Evolutionary conservation across 1,140 invertebrate genomes (phyloP), one percentile per base, ranked within the genome.

Genomic region (Papilio xuthus): DNA sequence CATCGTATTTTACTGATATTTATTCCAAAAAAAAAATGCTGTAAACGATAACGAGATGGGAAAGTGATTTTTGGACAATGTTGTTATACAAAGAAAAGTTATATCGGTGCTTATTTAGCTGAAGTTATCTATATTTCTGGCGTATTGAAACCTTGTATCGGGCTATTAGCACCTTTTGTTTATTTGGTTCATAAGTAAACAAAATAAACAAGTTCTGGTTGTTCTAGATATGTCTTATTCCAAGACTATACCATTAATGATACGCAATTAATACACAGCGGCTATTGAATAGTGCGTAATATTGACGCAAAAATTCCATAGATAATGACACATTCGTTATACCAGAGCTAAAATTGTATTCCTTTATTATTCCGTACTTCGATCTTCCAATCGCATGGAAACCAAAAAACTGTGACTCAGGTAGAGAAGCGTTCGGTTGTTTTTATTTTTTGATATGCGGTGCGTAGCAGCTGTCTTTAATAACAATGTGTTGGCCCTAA

Each of bases 381-480:
- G 15, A 32, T 37, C 32, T 37, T 70, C 37, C 32, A 41, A 7
- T 73, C 42, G 42, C 79, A 78, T 80, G 80, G 84, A 84, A 88
- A 86, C 84, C 88, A 90, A 88, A 90, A 85, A 89, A 88, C 81
- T 83, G 81, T 70, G 70, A 53, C 79, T 85, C 88, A 90, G 89
- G 88, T 90, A 90, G 86, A 86, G 78, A 67, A 67, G 83, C 81
- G 73, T 84, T 85, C 79, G 80, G 80, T 84, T 81, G 80, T 86
- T 80, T 82, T 84, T 79, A 84, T 85, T 86, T 85, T 87, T 88
- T 85, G 85, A 84, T 85, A 85, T 78, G 84, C 86, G 76, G 85
- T 88, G 85, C 83, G 84, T 87, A 83, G 88, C 89, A 89, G 89
- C 87, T 91, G 90, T 83, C 84, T 70, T 80, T 88, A 88, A 87